Evolutionary conservation across 2,797 vertebrate species (phyloP), one percentile per base, ranked within the genome.

Genomic region (Scolopax rusticola): DNA sequence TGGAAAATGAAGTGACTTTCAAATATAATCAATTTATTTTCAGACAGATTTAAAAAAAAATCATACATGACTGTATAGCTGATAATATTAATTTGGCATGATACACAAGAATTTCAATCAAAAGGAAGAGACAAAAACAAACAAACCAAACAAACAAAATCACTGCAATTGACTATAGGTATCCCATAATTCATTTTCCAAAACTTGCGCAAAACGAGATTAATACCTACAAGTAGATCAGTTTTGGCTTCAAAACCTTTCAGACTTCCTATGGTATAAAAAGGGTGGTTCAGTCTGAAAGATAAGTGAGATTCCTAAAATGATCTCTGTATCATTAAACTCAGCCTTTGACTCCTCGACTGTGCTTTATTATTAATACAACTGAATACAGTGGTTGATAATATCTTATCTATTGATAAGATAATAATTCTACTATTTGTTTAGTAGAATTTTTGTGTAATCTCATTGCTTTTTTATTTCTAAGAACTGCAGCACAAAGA

Each of bases 401-500:
- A 33, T 33, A 33, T 33, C 33, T 33, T 33, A 33, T 33, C 33
- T 33, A 33, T 33, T 33, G 33, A 33, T 33, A 33, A 33, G 33
- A 33, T 33, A 33, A 33, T 33, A 33, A 33, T 33, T 33, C 33
- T 33, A 33, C 33, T 33, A 33, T 33, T 68, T 71, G 8, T 47
- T 74, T 61, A 47, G 18, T 15, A 74, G 27, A 84, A 60, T 65
- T 56, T 56, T 78, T 43, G 41, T 48, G 2, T 9, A 38, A 70
- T 32, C 16, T 69, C 13, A 40, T 30, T 33, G 3, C 0, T 63
- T 59, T 6, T 63, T 73, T 56, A 6, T 5, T 0, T 4, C 9
- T 27, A 64, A 88, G 43, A 60, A 57, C 5, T 90, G 12, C 53
- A 76, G 4, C 14, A 71, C 2, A 9, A 21, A 56, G 40, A 19